Base-by-base conservation (phyloP, 2,113 vertebrate species). In the Chaenocephalus aceratus region DNA sequence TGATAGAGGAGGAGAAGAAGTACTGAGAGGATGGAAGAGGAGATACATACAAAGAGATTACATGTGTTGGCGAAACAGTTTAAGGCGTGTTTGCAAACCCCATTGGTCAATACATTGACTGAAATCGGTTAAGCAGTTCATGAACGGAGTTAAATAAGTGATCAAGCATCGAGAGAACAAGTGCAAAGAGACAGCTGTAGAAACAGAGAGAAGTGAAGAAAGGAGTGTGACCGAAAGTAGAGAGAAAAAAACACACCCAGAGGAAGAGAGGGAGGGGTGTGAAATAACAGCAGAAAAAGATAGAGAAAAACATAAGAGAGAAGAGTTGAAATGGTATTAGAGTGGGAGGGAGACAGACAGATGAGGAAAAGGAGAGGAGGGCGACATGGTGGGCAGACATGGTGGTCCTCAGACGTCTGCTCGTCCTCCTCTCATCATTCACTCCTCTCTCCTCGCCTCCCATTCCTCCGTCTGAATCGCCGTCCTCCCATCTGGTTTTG, bases 391-490 rank as follows among this genome's bases (percentile, higher is more conserved):
- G 89, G 87, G 85, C 84, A 83, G 89, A 80, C 88, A 86, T 10
- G 86, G 89, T 90, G 91, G 89, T 90, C 91, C 83, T 82, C 75
- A 83, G 79, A 83, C 82, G 53, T 90, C 84, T 72, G 71, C 70
- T 77, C 30, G 61, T 87, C 85, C 75, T 88, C 76, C 77, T 81
- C 69, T 80, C 77, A 80, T 90, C 86, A 77, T 66, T 86, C 84
- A 86, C 77, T 74, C 80, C 59, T 59, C 54, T 77, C 30, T 52
- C 26, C 53, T 76, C 23, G 69, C 61, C 77, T 77, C 72, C 88
- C 76, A 75, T 88, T 84, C 83, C 71, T 84, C 72, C 14, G 36
- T 84, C 77, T 84, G 62, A 67, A 60, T 49, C 6, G 3, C 13
- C 5, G 44, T 83, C 72, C 72, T 79, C 77, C 45, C 49, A 6